A percentile compares a stretch with the other conserved stretches of the same genome.
Evolutionary conservation across 2,797 vertebrate species (phyloP).

Genomic region (Anisognathus igniventris): DNA sequence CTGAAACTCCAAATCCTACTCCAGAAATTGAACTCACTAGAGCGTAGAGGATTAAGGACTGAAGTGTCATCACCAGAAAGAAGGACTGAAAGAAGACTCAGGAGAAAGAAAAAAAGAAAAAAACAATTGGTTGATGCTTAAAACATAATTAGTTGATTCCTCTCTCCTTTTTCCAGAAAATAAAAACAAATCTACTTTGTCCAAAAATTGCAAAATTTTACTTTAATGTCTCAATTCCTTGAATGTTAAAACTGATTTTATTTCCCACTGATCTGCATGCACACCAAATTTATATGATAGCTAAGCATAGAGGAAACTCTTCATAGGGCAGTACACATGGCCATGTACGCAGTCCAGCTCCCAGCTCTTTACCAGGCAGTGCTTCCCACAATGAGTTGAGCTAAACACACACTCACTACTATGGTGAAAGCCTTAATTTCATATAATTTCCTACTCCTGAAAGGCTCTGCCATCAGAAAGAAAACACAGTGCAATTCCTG

Average conservation of each 20-base stretch:
- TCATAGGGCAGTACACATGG: rapidly evolving
- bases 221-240: background rate
- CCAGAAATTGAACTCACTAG: background rate
- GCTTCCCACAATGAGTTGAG: background rate
- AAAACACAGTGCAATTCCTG: background rate
- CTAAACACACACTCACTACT: background rate
- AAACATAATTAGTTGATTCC: background rate
- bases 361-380: background rate
- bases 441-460: background rate
- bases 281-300: background rate
- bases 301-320: background rate
- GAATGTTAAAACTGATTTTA: background rate
- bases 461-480: background rate
- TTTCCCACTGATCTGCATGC: background rate
- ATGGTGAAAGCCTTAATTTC: background rate
- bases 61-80: background rate
- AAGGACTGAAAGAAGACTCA: background rate
- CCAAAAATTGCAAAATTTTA: background rate
- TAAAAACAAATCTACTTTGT: background rate
- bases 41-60: background rate
- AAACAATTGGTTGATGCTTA: background rate
- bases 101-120: background rate
- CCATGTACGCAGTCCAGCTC: background rate
- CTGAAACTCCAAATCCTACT: background rate
- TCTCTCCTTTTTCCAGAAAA: background rate